Evolutionary conservation across 2,797 vertebrate species (phyloP).

Genomic region (Antrozous pallidus): DNA sequence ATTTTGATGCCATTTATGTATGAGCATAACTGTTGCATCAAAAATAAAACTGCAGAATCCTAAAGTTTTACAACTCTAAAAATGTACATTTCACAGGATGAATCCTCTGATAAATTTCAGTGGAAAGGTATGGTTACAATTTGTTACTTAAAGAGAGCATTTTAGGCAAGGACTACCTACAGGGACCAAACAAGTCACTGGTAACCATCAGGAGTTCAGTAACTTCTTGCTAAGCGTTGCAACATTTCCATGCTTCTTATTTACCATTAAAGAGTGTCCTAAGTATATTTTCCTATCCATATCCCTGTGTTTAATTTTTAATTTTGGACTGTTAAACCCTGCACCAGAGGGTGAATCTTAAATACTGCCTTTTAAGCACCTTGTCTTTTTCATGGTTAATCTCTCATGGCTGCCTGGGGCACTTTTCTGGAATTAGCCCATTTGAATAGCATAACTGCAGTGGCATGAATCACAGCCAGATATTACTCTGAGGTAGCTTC

Average conservation of each 20-base stretch:
- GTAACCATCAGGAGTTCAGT: not conserved
- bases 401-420: not conserved
- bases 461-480: not conserved
- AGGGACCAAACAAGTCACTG: not conserved
- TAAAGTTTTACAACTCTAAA: constrained; percentile 10
- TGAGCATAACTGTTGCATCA: not conserved
- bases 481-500: not conserved
- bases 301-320: constrained; percentile 36
- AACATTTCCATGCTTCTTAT: not conserved
- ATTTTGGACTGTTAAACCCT: not conserved
- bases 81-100: not conserved
- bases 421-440: not conserved
- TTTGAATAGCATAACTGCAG: not conserved
- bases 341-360: not conserved
- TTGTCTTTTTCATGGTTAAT: not conserved
- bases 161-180: not conserved
- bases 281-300: not conserved
- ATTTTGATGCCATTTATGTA: constrained; percentile 50
- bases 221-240: not conserved
- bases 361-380: not conserved
- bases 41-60: not conserved
- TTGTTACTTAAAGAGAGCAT: not conserved
- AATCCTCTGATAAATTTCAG: not conserved
- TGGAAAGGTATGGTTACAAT: not conserved
- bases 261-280: not conserved